Evolutionary conservation across 1,140 invertebrate genomes (phyloP), one percentile per base, ranked within the genome.

Genomic region (Achatina immaculata): DNA sequence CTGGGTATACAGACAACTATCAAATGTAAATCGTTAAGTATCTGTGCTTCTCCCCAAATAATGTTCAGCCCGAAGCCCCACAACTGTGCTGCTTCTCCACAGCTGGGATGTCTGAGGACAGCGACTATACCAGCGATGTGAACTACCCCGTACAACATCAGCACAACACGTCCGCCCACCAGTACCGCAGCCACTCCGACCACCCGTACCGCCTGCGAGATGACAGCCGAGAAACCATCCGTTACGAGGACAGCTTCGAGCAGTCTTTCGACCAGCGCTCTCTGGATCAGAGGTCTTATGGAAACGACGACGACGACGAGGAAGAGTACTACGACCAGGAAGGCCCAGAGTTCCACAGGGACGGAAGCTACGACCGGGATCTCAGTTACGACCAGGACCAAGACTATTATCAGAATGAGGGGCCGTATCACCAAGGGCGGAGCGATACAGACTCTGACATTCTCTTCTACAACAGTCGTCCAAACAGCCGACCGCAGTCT

Each of bases 71-170:
- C n/a, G n/a, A n/a, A n/a, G n/a, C n/a, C n/a, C n/a, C n/a, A n/a
- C n/a, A 48, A 21, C 36, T 43, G 6, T 28, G 7, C 9, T 2
- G 7, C 6, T 28, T 62, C n/a, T 62, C 38, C 85, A 48, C 93
- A 97, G 96, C 96, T 88, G 96, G 96, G 68, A 96, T 98, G 91
- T 98, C 97, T 36, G 97, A 99, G 92, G 97, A 97, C 92, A 96
- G 95, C 85, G 97, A 99, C 92, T 99, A 99, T 91, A 99, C 97
- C 43, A 97, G 96, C 79, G 97, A 99, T 92, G 94, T 98, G 86
- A 98, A 97, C 93, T 98, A 96, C 92, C 97, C 97, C 58, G 85
- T 89, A 38, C 95, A 97, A 81, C 96, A 92, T 76, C 91, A 92
- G 72, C 89, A 91, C 81, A 92, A 92, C 82, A 87, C 84, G 16